phyloP scores from a whole-genome alignment of 2,797 vertebrate genomes.

The Pseudochirops cupreus region DNA sequence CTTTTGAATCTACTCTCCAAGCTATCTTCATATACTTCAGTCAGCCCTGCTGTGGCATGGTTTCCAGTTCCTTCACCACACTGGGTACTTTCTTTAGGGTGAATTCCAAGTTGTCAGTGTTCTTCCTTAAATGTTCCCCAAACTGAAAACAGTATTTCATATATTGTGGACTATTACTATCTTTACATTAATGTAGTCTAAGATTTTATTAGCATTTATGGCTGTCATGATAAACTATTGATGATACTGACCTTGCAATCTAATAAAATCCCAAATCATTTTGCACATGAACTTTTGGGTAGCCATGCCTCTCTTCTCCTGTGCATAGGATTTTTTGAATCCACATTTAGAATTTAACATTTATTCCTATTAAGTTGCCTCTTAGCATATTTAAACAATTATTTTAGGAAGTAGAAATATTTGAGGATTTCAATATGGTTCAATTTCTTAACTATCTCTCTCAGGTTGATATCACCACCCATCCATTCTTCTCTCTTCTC shows the following conservation, averaged over 20 bases:
- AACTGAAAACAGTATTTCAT: background rate
- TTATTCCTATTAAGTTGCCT: background rate
- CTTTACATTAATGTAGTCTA: background rate
- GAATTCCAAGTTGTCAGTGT: background rate
- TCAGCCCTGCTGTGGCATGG: background rate
- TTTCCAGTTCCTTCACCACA: background rate
- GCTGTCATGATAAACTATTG: background rate
- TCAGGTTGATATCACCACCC: too few species aligned
- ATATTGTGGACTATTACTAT: background rate
- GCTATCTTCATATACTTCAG: background rate
- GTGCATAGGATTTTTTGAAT: background rate
- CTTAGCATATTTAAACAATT: background rate
- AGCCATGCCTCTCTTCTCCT: background rate
- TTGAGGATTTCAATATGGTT: background rate
- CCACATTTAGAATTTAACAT: too few species aligned
- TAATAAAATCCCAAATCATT: background rate
- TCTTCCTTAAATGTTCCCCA: background rate
- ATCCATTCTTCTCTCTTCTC: background rate
- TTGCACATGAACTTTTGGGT: background rate
- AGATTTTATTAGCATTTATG: background rate
- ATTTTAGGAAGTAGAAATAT: background rate
- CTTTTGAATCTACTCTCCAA: background rate
- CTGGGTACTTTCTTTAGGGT: background rate
- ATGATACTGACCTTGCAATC: background rate
- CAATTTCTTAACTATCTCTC: background rate